Percentiles rank a stretch among this genome's conserved stretches.
Conservation (phyloP, 2,797 vertebrate species). For the Meda fulgida region DNA sequence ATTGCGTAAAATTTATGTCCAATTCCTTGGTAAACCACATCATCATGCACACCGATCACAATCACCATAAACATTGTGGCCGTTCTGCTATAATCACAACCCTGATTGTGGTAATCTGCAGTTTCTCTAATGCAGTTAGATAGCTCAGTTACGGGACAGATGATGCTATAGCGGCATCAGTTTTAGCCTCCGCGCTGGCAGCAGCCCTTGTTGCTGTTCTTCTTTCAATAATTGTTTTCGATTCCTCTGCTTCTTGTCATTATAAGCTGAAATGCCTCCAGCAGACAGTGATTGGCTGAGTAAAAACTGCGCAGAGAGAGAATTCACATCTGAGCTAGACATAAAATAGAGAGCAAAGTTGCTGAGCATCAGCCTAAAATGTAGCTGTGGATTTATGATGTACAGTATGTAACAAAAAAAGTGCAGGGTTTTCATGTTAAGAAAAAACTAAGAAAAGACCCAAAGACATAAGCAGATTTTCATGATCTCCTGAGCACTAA, state of each 20-base stretch:
- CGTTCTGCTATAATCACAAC: constrained; percentile 30
- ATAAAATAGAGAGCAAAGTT: constrained; percentile 23
- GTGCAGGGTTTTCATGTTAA: constrained; percentile 14
- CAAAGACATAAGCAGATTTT: constrained; percentile 23
- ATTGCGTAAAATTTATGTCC: constrained; percentile 10
- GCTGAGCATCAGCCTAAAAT: constrained; percentile 39
- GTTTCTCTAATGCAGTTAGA: constrained; percentile 35
- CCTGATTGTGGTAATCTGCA: constrained; percentile 15
- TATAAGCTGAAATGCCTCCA: constrained; percentile 33
- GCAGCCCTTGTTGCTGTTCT: constrained; percentile 16
- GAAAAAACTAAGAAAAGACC: background rate
- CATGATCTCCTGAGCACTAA: constrained; percentile 25
- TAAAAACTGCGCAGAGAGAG: constrained; percentile 32
- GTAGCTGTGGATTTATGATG: constrained; percentile 15
- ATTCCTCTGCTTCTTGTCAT: constrained; percentile 45
- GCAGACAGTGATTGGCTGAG: constrained; percentile 42
- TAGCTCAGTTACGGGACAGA: background rate
- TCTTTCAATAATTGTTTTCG: constrained; percentile 48
- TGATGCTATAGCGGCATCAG: background rate
- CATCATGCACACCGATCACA: constrained; percentile 21
- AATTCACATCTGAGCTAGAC: constrained; percentile 11
- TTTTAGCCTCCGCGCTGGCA: background rate
- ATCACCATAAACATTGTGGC: constrained; percentile 22
- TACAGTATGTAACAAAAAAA: constrained; percentile 26
- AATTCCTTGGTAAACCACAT: constrained; percentile 20